These are phyloP conservation scores for Oopsacas minuta DNA, from an alignment of 37 sponge, comb jelly and placozoan species.

Conservation along the genomic window DNA sequence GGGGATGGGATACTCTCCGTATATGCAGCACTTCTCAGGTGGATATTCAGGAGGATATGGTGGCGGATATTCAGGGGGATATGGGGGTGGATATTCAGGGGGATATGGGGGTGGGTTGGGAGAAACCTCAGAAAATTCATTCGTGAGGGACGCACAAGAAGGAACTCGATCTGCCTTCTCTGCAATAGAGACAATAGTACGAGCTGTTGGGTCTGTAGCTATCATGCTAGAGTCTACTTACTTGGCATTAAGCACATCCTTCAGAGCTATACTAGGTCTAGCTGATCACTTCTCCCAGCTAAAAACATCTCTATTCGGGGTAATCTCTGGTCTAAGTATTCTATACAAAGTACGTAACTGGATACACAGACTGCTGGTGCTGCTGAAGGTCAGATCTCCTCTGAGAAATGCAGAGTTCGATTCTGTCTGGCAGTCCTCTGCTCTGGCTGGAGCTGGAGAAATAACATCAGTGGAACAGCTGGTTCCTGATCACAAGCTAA, in stretches of 20 bases:
- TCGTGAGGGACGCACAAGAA: slow-evolving; percentile 34
- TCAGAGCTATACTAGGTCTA: slow-evolving; percentile 35
- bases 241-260: slow-evolving; percentile 32
- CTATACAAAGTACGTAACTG: slow-evolving; percentile 16
- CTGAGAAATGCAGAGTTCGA: slow-evolving; percentile 19
- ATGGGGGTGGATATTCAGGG: not conserved
- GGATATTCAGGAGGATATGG: not conserved
- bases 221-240: slow-evolving; percentile 41
- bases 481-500: not conserved
- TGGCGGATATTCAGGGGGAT: not conserved
- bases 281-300: slow-evolving; percentile 36
- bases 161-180: slow-evolving; percentile 33
- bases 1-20: slow-evolving; percentile 1
- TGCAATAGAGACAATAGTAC: slow-evolving; percentile 41
- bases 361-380: slow-evolving; percentile 19
- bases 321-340: slow-evolving; percentile 24
- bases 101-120: not conserved
- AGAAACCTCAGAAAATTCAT: slow-evolving; percentile 18
- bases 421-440: not conserved
- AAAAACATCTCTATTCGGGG: slow-evolving; percentile 4
- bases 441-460: not conserved
- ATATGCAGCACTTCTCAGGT: not conserved
- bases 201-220: slow-evolving; percentile 38
- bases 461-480: not conserved
- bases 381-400: slow-evolving; percentile 16